Evolutionary conservation across 1,140 invertebrate genomes (phyloP).

Genomic region (Drosophila mayri): DNA sequence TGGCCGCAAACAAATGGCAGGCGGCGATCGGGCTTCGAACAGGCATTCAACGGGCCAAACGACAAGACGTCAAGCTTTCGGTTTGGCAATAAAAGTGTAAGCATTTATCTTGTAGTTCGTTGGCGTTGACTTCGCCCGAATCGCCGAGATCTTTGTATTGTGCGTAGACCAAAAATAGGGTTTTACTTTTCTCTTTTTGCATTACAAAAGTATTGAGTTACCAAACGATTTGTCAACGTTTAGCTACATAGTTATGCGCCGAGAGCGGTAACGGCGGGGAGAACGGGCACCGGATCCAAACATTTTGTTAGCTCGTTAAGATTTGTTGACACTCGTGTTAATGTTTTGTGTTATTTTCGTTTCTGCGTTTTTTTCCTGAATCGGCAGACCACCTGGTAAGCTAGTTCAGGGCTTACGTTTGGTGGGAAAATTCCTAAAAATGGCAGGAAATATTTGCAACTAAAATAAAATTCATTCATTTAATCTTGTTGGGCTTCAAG

Average conservation of each 20-base stretch:
- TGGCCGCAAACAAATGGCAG: constrained; percentile 49
- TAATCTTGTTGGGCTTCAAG: neutral
- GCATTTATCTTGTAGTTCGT: constrained; percentile 76
- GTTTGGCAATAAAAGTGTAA: constrained; percentile 79
- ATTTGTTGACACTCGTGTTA: constrained; percentile 76
- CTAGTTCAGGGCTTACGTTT: neutral
- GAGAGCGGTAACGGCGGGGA: neutral
- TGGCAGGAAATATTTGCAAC: constrained; percentile 1
- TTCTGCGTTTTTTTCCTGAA: constrained; percentile 29
- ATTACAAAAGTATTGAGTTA: constrained; percentile 81
- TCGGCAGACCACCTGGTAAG: constrained; percentile 39
- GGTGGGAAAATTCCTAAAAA: constrained; percentile 4
- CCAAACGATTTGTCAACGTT: constrained; percentile 79
- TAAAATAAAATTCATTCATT: neutral
- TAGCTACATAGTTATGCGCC: constrained; percentile 49
- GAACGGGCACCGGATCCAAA: constrained; percentile 30
- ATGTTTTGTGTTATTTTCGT: constrained; percentile 62
- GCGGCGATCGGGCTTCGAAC: constrained; percentile 17
- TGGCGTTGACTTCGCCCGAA: constrained; percentile 46
- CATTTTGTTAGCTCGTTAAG: constrained; percentile 74
- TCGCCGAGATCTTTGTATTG: constrained; percentile 40
- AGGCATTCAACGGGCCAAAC: constrained; percentile 36
- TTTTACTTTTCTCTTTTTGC: constrained; percentile 66
- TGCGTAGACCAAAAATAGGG: constrained; percentile 72
- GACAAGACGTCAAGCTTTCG: constrained; percentile 68